Conservation (phyloP, 35 echinoderm and acorn worm species). For the Patiria miniata region DNA sequence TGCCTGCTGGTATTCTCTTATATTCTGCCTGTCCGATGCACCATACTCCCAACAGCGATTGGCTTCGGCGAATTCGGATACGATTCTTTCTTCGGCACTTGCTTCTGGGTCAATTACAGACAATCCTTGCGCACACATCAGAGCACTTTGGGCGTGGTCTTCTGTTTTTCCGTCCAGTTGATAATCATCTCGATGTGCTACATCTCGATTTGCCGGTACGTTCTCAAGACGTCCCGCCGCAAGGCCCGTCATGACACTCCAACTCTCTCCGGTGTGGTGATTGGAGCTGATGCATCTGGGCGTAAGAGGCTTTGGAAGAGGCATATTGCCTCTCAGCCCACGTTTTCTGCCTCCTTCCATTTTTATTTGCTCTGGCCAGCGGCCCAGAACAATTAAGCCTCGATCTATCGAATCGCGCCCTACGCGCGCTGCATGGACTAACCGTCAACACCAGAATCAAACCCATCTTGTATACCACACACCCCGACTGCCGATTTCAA, state of each 20-base stretch:
- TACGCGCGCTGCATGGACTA: constrained; percentile 48
- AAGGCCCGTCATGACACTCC: not conserved
- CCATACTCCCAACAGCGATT: constrained; percentile 30
- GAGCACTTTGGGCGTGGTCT: constrained; percentile 26
- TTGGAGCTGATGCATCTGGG: not conserved
- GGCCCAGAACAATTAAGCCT: not conserved
- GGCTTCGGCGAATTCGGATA: constrained; percentile 71
- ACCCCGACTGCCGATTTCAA: constrained; percentile 64
- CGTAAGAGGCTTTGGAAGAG: not conserved
- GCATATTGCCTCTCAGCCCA: constrained; percentile 44
- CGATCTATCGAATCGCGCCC: not conserved
- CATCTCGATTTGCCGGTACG: constrained; percentile 28
- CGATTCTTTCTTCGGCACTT: constrained; percentile 55
- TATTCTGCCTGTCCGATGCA: constrained; percentile 49
- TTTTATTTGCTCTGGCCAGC: constrained; percentile 13
- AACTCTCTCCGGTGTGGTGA: not conserved
- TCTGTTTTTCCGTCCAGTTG: constrained; percentile 32
- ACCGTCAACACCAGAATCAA: constrained; percentile 48
- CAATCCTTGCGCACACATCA: constrained; percentile 49
- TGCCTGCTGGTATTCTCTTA: constrained; percentile 47
- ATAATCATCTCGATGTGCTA: constrained; percentile 52
- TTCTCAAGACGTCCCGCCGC: not conserved
- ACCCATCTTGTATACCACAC: constrained; percentile 55
- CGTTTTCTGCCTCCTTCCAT: constrained; percentile 43
- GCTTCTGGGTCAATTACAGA: constrained; percentile 50